Evolutionary conservation across 1,140 invertebrate genomes (phyloP), one percentile per base, ranked within the genome.

Genomic region (Trinorchestia longiramus): DNA sequence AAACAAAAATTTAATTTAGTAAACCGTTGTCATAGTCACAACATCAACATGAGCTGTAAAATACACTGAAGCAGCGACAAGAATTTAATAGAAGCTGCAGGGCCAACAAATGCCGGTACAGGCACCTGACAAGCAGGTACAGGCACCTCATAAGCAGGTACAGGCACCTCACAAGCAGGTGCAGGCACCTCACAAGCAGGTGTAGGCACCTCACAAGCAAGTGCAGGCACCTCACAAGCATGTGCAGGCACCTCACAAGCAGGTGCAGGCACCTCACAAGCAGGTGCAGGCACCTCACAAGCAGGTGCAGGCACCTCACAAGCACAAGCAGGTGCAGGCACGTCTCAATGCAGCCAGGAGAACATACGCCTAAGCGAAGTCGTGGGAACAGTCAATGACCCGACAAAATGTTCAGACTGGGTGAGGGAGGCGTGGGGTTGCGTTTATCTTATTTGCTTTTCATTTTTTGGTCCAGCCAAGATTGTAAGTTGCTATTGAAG

Each of bases 361-460:
- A 77, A 77, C 62, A 36, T 36, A 28, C 62, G 62, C 62, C 62
- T 77, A 77, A 77, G 62, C 62, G 15, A 36, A 15, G 15, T 36
- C 62, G 62, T 77, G 62, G 62, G 62, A 77, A 77, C 62, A 77
- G 62, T 77, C 62, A 77, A 77, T 77, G 62, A 77, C 62, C 62
- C 62, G 62, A 77, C 62, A 77, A 77, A n/a, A 77, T 77, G 62
- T 77, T 77, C 62, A 77, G 28, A 77, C 28, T 11, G 62, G 62
- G 15, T 77, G 62, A 3, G 62, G 62, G 62, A 77, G 62, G 62
- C 62, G 62, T 11, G 62, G 62, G 62, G 62, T 77, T 77, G 28
- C 15, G 62, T 77, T 77, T 77, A 77, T 77, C 62, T 77, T 36
- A 77, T 77, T 77, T 77, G 15, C 62, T 23, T 77, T 77, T 77